phyloP scores from a whole-genome alignment of 2,113 vertebrate genomes.

The Carettochelys insculpta region DNA sequence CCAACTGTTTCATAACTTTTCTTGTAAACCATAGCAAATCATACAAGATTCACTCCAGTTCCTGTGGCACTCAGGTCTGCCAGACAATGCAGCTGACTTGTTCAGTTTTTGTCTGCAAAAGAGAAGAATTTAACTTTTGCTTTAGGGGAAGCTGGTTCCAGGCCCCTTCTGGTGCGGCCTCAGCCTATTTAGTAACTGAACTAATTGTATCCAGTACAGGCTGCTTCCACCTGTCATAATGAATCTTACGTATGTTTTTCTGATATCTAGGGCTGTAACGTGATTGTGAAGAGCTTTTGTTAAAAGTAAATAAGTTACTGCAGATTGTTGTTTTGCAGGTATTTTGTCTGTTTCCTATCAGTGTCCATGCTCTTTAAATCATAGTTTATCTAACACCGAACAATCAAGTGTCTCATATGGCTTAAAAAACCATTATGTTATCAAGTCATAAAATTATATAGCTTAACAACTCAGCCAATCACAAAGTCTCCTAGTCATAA shows the following conservation, averaged over 20 bases:
- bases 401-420: conserved; percentile 73
- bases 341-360: conserved; percentile 52
- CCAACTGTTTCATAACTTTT: conserved; percentile 59
- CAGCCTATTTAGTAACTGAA: conserved; percentile 22
- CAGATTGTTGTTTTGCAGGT: conserved; percentile 28
- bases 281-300: conserved; percentile 48
- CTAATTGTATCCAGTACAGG: conserved; percentile 4
- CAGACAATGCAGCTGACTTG: conserved; percentile 30
- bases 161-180: conserved; percentile 1
- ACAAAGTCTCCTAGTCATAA: conserved; percentile 52
- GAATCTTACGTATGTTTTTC: background rate
- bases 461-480: conserved; percentile 52
- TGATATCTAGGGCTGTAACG: conserved; percentile 6
- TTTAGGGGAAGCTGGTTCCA: conserved; percentile 16
- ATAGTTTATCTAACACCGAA: conserved; percentile 75
- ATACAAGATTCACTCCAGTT: conserved; percentile 54
- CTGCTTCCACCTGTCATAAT: conserved; percentile 20
- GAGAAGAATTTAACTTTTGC: conserved; percentile 36
- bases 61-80: conserved; percentile 24
- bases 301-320: conserved; percentile 35
- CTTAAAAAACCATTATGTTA: conserved; percentile 77
- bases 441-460: conserved; percentile 37
- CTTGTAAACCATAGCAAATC: conserved; percentile 61
- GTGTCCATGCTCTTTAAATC: conserved; percentile 60
- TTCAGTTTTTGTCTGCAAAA: conserved; percentile 36